These are phyloP conservation scores for Epiblema foenella DNA, from an alignment of 2,888 invertebrate genomes.

Conservation along the genomic window DNA sequence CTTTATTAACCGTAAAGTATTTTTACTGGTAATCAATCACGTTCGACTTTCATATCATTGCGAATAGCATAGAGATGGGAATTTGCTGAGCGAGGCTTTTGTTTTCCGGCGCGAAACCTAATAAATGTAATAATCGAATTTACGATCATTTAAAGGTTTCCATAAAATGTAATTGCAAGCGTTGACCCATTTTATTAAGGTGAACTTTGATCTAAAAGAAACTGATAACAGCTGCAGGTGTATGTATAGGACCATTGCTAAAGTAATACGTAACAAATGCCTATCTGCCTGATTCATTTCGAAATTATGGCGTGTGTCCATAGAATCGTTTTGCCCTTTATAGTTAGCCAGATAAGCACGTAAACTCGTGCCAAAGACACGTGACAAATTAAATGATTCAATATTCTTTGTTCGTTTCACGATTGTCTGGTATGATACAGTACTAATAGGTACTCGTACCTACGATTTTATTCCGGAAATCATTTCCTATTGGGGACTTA, in stretches of 20 bases:
- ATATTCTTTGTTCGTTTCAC: not conserved
- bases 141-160: not conserved
- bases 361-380: conserved; percentile 7
- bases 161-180: not conserved
- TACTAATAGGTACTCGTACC: too few relatives aligned
- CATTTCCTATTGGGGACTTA: too few relatives aligned
- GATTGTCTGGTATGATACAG: not conserved
- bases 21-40: not conserved
- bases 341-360: conserved; percentile 20
- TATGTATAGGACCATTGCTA: not conserved
- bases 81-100: not conserved
- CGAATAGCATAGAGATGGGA: not conserved
- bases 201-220: not conserved
- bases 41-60: not conserved
- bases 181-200: not conserved
- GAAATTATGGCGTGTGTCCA: not conserved
- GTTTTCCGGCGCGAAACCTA: not conserved
- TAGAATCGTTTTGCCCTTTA: not conserved
- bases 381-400: not conserved
- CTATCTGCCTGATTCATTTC: not conserved
- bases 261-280: not conserved
- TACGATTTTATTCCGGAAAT: too few relatives aligned
- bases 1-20: not conserved
- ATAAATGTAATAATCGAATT: not conserved
- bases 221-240: not conserved